Conservation (phyloP, 2,888 invertebrate species). For the Bhutanitis thaidina region DNA sequence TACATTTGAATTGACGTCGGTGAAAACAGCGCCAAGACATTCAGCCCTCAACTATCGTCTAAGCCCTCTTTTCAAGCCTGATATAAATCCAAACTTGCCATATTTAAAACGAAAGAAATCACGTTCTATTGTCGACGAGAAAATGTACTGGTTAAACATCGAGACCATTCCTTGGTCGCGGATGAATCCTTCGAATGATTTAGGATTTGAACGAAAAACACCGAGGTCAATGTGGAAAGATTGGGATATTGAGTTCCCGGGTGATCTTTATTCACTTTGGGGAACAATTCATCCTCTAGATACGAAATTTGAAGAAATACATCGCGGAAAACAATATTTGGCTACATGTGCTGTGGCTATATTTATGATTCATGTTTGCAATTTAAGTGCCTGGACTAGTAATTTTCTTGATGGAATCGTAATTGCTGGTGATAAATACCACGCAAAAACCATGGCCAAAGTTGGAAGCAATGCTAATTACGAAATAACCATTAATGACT, state of each 20-base stretch:
- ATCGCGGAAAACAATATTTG: constrained; percentile 82
- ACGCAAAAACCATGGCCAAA: constrained; percentile 65
- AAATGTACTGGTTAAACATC: constrained; percentile 70
- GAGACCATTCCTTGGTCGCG: constrained; percentile 65
- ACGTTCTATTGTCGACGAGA: constrained; percentile 64
- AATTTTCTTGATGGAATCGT: constrained; percentile 82
- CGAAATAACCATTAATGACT: constrained; percentile 79
- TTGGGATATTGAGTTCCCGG: constrained; percentile 84
- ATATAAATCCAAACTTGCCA: constrained; percentile 58
- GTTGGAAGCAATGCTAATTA: constrained; percentile 68
- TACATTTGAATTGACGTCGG: constrained; percentile 78
- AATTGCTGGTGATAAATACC: constrained; percentile 79
- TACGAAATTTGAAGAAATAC: constrained; percentile 66
- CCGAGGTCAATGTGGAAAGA: constrained; percentile 79
- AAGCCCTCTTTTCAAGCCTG: constrained; percentile 64
- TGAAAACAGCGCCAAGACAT: constrained; percentile 73
- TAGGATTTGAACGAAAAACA: constrained; percentile 53
- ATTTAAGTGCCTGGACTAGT: constrained; percentile 82
- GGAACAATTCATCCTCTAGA: constrained; percentile 83
- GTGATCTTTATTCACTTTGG: constrained; percentile 84
- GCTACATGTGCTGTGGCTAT: constrained; percentile 80
- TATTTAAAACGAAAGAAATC: constrained; percentile 49
- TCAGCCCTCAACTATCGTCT: constrained; percentile 62
- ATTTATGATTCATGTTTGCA: constrained; percentile 80
- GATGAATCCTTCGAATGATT: constrained; percentile 54